phyloP scores from a whole-genome alignment of 2,113 vertebrate genomes.

The Elachura formosa region DNA sequence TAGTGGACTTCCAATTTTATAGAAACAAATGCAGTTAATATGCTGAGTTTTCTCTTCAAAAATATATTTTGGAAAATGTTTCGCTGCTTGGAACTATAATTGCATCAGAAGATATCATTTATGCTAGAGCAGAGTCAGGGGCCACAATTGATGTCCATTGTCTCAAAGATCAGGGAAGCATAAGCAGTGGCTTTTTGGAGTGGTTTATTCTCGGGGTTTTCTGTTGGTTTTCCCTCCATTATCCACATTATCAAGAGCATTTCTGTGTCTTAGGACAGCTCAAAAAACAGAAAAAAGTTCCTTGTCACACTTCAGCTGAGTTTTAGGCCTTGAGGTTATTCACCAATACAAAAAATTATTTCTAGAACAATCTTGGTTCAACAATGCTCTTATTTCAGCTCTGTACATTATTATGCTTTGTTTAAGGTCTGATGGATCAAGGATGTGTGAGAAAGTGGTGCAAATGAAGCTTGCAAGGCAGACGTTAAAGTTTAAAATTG shows the following conservation, averaged over 20 bases:
- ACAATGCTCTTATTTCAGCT: not conserved
- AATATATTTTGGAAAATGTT: not conserved
- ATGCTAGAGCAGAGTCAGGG: not conserved
- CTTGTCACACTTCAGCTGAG: not conserved
- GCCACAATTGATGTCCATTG: not conserved
- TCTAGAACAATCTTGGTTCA: not conserved
- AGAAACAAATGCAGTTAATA: not conserved
- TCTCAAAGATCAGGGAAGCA: not conserved
- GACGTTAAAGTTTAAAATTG: not conserved
- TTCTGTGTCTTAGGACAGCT: not conserved
- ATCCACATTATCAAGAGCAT: not conserved
- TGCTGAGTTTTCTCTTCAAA: not conserved
- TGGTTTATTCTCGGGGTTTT: fast-evolving
- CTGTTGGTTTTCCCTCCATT: not conserved
- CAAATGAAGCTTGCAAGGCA: not conserved
- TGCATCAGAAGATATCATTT: not conserved
- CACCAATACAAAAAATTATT: not conserved
- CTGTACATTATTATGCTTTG: not conserved
- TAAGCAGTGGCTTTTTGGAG: not conserved
- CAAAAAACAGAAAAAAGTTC: not conserved
- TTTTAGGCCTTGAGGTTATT: not conserved
- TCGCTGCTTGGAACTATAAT: not conserved
- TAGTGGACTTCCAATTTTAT: not conserved
- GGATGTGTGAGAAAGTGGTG: not conserved
- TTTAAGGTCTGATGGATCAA: not conserved